Evolutionary conservation across 2,888 invertebrate genomes (phyloP).

Genomic region (Taphrorychus bicolor): DNA sequence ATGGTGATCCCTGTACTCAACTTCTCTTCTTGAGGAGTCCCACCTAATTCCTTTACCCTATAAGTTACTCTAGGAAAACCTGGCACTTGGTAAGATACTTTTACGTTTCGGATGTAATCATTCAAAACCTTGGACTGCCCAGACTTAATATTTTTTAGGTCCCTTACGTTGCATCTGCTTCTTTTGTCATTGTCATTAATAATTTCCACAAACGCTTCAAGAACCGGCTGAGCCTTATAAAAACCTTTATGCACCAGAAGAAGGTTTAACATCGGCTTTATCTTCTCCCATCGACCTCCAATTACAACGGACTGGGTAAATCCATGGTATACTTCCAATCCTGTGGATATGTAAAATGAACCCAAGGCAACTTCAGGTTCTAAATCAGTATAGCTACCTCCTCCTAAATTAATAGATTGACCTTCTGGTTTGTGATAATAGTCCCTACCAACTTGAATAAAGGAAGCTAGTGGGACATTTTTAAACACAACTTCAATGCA

Average conservation of each 20-base stretch:
- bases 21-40: neutral
- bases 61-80: neutral
- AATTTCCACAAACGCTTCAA: neutral
- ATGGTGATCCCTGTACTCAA: neutral
- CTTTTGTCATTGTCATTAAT: neutral
- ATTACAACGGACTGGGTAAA: conserved; percentile 92
- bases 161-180: neutral
- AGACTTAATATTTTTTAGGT: neutral
- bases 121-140: neutral
- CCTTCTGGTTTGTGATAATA: conserved; percentile 46
- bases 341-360: conserved; percentile 54
- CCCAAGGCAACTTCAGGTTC: too few species aligned
- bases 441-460: conserved; percentile 49
- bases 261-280: conserved; percentile 82
- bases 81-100: neutral
- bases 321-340: conserved; percentile 91
- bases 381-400: conserved; percentile 53
- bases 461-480: conserved; percentile 61
- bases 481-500: conserved; percentile 86
- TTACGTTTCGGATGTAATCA: neutral
- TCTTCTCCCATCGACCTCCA: conserved; percentile 67
- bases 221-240: conserved; percentile 58
- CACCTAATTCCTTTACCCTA: neutral
- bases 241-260: conserved; percentile 88
- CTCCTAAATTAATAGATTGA: conserved; percentile 68